Conservation (phyloP, 2,113 vertebrate species). For the Rhinolophus sinicus region DNA sequence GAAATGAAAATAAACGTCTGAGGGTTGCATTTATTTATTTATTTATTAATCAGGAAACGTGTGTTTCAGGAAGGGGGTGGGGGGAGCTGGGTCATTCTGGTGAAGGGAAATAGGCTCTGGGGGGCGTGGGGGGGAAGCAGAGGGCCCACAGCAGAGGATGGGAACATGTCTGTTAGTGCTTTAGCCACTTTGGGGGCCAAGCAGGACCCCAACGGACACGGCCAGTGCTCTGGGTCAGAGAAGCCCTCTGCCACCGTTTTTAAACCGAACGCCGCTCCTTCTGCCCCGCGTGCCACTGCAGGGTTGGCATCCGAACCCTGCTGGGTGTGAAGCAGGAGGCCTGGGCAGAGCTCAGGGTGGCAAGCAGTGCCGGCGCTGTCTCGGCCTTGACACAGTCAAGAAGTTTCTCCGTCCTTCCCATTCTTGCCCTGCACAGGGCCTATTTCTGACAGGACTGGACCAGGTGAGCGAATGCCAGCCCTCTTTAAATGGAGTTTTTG, state of each 20-base stretch:
- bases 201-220: slow-evolving; percentile 47
- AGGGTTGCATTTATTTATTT: slow-evolving; percentile 85
- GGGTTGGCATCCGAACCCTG: not conserved
- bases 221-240: not conserved
- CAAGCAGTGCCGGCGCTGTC: not conserved
- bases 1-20: slow-evolving; percentile 75
- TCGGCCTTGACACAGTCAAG: not conserved
- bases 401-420: rapidly evolving
- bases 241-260: slow-evolving; percentile 47
- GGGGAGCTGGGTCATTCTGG: not conserved
- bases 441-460: not conserved
- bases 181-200: slow-evolving; percentile 63
- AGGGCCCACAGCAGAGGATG: not conserved
- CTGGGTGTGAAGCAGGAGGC: not conserved
- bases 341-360: not conserved
- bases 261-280: slow-evolving; percentile 31
- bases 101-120: not conserved
- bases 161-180: slow-evolving; percentile 26
- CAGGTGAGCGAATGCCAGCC: not conserved
- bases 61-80: not conserved
- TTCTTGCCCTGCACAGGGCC: not conserved
- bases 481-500: not conserved
- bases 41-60: slow-evolving; percentile 78
- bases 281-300: not conserved
- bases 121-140: not conserved